These are phyloP conservation scores for Cynaeus angustus DNA, from an alignment of 2,888 invertebrate species.

Conservation along the genomic window DNA sequence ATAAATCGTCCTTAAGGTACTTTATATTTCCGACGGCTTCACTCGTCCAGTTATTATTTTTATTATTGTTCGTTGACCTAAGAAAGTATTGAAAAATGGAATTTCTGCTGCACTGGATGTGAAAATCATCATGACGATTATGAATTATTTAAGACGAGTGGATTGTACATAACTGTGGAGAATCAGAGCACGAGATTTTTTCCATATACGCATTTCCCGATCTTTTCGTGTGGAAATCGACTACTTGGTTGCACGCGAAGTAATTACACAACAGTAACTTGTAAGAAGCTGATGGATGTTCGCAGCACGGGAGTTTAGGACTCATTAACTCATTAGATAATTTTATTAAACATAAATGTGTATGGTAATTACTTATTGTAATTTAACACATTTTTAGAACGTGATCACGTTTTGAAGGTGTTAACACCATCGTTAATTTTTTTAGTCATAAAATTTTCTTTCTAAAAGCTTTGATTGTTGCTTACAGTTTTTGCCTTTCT, in stretches of 20 bases:
- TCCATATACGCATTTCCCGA: slow-evolving; percentile 21
- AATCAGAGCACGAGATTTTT: slow-evolving; percentile 11
- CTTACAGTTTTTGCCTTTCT: slow-evolving; percentile 28
- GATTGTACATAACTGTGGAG: neutral
- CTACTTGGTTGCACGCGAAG: neutral
- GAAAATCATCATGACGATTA: no score
- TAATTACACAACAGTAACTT: neutral
- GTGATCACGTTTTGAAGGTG: slow-evolving; percentile 23
- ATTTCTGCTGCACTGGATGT: no score
- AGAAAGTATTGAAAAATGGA: no score
- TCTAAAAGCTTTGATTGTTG: neutral
- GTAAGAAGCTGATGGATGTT: slow-evolving; percentile 4
- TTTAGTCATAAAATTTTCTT: neutral
- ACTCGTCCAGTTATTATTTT: slow-evolving; percentile 25
- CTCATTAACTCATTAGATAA: slow-evolving; percentile 6
- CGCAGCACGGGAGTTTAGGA: slow-evolving; percentile 3
- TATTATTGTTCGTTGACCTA: slow-evolving; percentile 31
- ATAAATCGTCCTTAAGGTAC: slow-evolving; percentile 31
- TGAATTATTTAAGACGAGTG: neutral
- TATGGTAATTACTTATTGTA: slow-evolving; percentile 6
- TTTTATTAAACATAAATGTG: slow-evolving; percentile 2
- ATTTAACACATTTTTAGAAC: slow-evolving; percentile 17
- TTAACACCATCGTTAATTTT: slow-evolving; percentile 18
- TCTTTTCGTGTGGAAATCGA: slow-evolving; percentile 17
- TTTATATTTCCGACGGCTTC: slow-evolving; percentile 25